phyloP scores from a whole-genome alignment of 2,888 invertebrate genomes.

The Falcaria lacertinaria region DNA sequence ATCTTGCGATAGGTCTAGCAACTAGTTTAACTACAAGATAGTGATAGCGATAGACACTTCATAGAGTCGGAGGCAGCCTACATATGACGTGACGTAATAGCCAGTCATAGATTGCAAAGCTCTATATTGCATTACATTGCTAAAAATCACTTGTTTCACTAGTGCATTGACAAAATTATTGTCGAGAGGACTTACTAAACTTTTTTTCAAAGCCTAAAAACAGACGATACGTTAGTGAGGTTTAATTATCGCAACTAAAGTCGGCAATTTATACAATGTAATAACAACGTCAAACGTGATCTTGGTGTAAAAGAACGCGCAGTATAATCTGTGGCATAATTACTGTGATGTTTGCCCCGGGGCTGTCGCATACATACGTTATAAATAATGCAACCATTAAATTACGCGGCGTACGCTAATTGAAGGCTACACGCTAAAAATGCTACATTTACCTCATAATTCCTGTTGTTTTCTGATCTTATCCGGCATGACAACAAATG shows the following conservation, averaged over 20 bases:
- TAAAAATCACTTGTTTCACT: too few relatives aligned
- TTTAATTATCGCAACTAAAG: neutral
- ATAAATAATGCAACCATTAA: neutral
- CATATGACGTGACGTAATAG: too few relatives aligned
- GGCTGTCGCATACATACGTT: neutral
- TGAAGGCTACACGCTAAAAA: constrained; percentile 4
- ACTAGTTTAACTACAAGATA: too few relatives aligned
- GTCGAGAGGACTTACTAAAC: too few relatives aligned
- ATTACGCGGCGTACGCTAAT: constrained; percentile 5
- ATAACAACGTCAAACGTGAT: neutral
- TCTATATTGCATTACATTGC: too few relatives aligned
- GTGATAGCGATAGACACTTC: too few relatives aligned
- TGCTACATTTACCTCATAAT: constrained; percentile 1
- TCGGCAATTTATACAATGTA: neutral
- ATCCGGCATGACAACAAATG: neutral
- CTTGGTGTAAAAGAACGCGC: neutral
- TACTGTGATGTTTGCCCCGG: neutral
- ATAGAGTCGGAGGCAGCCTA: too few relatives aligned
- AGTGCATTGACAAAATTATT: too few relatives aligned
- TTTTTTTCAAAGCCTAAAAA: too few relatives aligned
- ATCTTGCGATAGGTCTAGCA: too few relatives aligned
- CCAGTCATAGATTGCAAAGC: too few relatives aligned
- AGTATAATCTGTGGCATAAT: neutral
- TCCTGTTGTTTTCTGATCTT: neutral
- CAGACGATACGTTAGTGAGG: too few relatives aligned